Evolutionary conservation across 2,888 invertebrate species (phyloP), one percentile per base, ranked within the genome.

Genomic region (Polyploca ridens): DNA sequence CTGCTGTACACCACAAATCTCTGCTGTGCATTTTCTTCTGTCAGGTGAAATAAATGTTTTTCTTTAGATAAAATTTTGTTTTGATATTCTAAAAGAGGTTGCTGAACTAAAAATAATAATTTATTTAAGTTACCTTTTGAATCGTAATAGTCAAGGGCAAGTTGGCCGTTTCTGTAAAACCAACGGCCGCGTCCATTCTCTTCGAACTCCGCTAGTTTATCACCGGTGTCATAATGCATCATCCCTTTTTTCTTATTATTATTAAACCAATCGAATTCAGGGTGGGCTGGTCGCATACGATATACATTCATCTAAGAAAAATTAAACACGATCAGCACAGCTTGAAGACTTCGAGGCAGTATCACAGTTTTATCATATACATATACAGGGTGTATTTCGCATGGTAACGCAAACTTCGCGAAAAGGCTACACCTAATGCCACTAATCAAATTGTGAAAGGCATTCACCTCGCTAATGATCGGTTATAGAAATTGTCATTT

Each of bases 211-310:
- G 93, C 92, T 3, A 94, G 73, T 63, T 77, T 87, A 70, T 91
- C 93, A 1, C 93, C 93, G 0, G 84, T 75, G 62, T 91, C 89
- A 68, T 92, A 93, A 19, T 70, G 62, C 82, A 93, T 85, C 10
- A 80, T 16, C 27, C 86, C 77, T 74, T 90, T 91, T 63, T 81
- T 83, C 71, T 88, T 92, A 66, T 94, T 90, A 63, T 84, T 87
- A 71, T 89, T 84, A 69, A 94, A 94, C 93, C 93, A 94, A 76
- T 93, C 87, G 59, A 90, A 91, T 70, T 94, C 90, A 0, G 93
- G 93, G 33, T 89, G 89, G 1, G 90, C 87, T 62, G 93, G 92
- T 19, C 88, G 86, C 93, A 94, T 93, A 16, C 90, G 90, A 72
- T 93, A 94, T 3, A 92, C 87, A 66, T 93, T 93, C 87, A 93